Conservation (phyloP, 2,888 invertebrate species). For the Rhogogaster chlorosoma region DNA sequence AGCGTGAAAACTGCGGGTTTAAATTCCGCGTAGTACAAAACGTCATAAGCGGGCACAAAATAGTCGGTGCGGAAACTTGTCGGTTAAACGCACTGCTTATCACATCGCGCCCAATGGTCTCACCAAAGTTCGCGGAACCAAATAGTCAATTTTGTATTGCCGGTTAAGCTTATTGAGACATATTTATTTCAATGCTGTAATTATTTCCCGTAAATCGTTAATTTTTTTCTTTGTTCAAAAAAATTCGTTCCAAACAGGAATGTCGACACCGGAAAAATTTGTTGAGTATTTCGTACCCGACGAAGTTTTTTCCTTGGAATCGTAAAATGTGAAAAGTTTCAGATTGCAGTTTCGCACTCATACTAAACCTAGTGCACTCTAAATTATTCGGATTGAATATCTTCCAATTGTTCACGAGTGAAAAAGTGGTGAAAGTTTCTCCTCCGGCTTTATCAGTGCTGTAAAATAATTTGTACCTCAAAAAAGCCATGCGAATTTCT, state of each 20-base stretch:
- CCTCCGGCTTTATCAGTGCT: no score
- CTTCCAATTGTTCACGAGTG: no score
- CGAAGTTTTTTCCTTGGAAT: background rate
- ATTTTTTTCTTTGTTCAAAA: background rate
- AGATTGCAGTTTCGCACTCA: no score
- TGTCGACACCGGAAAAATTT: background rate
- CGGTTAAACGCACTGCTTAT: background rate
- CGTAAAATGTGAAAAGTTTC: background rate
- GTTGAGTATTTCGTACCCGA: background rate
- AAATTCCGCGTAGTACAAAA: no score
- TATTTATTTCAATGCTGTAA: background rate
- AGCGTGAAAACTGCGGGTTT: background rate
- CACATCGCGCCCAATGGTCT: background rate
- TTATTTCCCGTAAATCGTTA: background rate
- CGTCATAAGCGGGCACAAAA: background rate
- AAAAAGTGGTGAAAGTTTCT: no score
- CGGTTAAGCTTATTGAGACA: background rate
- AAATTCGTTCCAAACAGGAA: background rate
- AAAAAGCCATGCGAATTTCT: background rate
- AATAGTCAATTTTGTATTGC: background rate
- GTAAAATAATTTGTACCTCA: no score
- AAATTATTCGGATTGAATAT: no score
- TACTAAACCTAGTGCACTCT: no score
- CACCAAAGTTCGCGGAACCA: no score
- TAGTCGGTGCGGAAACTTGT: background rate